These are phyloP conservation scores for Zaprionus vittiger DNA, from an alignment of 1,140 invertebrate species.

Conservation along the genomic window DNA sequence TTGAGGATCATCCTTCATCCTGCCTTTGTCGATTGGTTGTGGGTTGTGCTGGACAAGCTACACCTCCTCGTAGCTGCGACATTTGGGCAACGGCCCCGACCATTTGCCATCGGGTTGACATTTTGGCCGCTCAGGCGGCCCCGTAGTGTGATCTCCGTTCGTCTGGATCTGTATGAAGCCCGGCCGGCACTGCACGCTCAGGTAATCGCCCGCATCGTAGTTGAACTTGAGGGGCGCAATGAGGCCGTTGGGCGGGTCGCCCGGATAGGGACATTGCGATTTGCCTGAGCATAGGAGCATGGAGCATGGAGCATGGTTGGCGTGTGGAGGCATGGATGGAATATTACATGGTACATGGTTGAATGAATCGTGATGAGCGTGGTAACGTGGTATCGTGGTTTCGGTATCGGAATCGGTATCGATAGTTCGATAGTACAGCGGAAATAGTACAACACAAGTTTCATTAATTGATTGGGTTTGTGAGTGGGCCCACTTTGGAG, in stretches of 20 bases:
- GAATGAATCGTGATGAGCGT: conserved; percentile 23
- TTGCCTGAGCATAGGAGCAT: conserved; percentile 86
- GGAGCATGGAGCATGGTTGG: conserved; percentile 41
- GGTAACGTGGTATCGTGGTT: conserved; percentile 35
- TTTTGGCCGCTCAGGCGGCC: conserved; percentile 84
- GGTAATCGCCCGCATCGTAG: conserved; percentile 90
- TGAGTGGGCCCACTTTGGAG: conserved; percentile 67
- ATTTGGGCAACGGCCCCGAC: conserved; percentile 85
- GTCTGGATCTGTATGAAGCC: conserved; percentile 87
- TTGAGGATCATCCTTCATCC: conserved; percentile 10
- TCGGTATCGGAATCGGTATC: conserved; percentile 31
- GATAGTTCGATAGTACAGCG: conserved; percentile 49
- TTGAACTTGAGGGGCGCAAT: conserved; percentile 90
- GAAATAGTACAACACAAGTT: conserved; percentile 76
- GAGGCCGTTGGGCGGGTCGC: conserved; percentile 89
- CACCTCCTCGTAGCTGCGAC: conserved; percentile 85
- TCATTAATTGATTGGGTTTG: conserved; percentile 70
- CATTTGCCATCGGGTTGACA: conserved; percentile 85
- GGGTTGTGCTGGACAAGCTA: conserved; percentile 57
- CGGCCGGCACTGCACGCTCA: conserved; percentile 89
- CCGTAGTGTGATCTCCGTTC: conserved; percentile 63
- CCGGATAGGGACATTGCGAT: conserved; percentile 90
- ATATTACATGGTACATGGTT: conserved; percentile 40
- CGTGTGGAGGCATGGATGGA: conserved; percentile 49
- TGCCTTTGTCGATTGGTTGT: conserved; percentile 5